phyloP scores from a whole-genome alignment of 1,140 invertebrate species.

The Cylas formicarius region DNA sequence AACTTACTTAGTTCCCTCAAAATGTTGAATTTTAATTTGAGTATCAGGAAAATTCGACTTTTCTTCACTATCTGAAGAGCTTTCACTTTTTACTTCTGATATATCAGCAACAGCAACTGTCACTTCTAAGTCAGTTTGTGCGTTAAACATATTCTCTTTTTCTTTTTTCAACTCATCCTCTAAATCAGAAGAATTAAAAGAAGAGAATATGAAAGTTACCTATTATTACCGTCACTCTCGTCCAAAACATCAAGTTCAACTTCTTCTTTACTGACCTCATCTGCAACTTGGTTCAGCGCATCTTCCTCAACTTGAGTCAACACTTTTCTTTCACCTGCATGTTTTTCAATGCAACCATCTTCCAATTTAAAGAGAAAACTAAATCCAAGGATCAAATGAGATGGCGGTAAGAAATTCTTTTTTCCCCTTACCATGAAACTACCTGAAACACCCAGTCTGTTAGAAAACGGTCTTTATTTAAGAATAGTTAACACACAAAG shows the following conservation, averaged over 20 bases:
- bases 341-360: conserved; percentile 64
- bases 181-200: conserved; percentile 8
- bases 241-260: conserved; percentile 41
- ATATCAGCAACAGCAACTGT: too few species aligned
- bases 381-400: conserved; percentile 87
- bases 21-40: conserved; percentile 58
- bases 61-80: conserved; percentile 29
- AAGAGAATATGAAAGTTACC: too few species aligned
- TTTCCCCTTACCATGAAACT: conserved; percentile 98
- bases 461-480: too few species aligned
- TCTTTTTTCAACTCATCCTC: conserved; percentile 23
- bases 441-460: conserved; percentile 52
- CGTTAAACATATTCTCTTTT: too few species aligned
- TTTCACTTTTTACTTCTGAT: conserved; percentile 34
- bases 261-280: conserved; percentile 38
- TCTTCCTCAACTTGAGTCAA: conserved; percentile 50
- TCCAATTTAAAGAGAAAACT: conserved; percentile 86
- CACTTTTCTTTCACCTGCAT: conserved; percentile 61
- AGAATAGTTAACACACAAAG: too few species aligned
- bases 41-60: conserved; percentile 55
- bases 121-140: too few species aligned
- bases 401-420: conserved; percentile 93
- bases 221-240: conserved; percentile 42
- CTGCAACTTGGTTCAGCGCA: conserved; percentile 32
- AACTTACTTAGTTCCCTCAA: conserved; percentile 44